Base-by-base conservation (phyloP, 2,113 vertebrate genomes). In the Pterocles gutturalis region DNA sequence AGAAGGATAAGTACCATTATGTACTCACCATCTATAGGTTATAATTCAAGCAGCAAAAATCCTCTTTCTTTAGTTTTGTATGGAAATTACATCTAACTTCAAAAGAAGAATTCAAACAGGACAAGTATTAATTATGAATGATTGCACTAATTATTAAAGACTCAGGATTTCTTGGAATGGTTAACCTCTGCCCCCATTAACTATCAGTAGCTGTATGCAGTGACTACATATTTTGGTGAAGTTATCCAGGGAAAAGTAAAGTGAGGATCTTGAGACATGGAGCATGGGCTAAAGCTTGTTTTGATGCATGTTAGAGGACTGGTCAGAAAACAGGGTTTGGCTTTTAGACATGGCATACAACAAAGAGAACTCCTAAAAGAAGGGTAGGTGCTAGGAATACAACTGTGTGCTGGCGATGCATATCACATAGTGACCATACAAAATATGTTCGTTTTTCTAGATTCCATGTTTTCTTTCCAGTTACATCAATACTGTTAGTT, bases 291-390 rank as follows among this genome's bases (percentile, higher is more conserved):
- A 41, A 79, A 90, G 11, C 7, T 87, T 51, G 58, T 69, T 54
- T 60, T 61, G 8, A 13, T 18, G 6, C 11, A 16, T 49, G 11
- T 17, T 34, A 64, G 31, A 75, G 9, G 14, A 46, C 13, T 20
- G 12, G 11, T 3, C 2, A 83, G 22, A 87, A 87, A 49, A 16
- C 8, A 28, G 2, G 2, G 1, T 34, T 57, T 72, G 13, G 0
- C 5, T 60, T 93, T 75, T 70, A 8, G 2, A 7, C 5, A 28
- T 7, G 17, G 38, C 45, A 33, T 17, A 13, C 4, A 34, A 34
- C 17, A 33, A 70, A 65, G 24, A 49, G 9, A 34, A 49, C 15
- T 69, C n/a, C 8, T 7, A 57, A 75, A 48, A 70, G n/a, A 46
- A 38, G 9, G 5, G 31, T 33, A 28, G 13, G 9, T 78, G 18